A percentile compares a stretch with the other conserved stretches of the same genome.
Conservation (phyloP, 2,888 invertebrate species). For the Gasteruption jaculator region DNA sequence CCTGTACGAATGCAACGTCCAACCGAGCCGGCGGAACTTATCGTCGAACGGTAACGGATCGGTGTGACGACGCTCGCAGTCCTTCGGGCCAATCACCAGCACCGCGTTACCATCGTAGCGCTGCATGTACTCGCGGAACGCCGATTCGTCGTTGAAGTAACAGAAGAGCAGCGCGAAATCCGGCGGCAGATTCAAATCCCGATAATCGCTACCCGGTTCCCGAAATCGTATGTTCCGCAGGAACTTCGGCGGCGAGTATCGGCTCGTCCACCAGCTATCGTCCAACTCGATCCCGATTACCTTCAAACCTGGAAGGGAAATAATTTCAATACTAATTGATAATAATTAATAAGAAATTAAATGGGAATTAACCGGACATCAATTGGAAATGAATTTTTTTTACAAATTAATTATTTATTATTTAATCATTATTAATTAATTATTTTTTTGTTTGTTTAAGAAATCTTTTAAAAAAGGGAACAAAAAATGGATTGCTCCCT, state of each 20-base stretch:
- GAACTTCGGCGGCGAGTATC: slow-evolving; percentile 70
- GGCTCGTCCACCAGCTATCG: slow-evolving; percentile 74
- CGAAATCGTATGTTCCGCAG: slow-evolving; percentile 39
- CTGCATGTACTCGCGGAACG: slow-evolving; percentile 66
- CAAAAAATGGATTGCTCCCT: background rate
- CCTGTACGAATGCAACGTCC: too few relatives aligned
- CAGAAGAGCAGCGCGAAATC: slow-evolving; percentile 70
- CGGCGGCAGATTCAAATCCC: slow-evolving; percentile 44
- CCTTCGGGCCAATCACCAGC: slow-evolving; percentile 70
- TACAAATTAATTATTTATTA: slow-evolving; percentile 7
- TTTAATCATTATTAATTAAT: slow-evolving; percentile 7
- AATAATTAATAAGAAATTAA: too few relatives aligned
- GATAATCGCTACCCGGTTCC: slow-evolving; percentile 41
- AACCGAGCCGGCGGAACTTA: slow-evolving; percentile 53
- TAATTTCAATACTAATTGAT: slow-evolving; percentile 7
- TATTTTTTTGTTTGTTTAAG: slow-evolving; percentile 2
- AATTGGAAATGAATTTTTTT: too few relatives aligned
- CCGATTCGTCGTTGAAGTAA: slow-evolving; percentile 71
- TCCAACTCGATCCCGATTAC: slow-evolving; percentile 75
- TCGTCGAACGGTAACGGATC: slow-evolving; percentile 67
- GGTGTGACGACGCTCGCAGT: slow-evolving; percentile 62
- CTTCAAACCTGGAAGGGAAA: slow-evolving; percentile 54
- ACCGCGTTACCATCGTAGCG: slow-evolving; percentile 63
- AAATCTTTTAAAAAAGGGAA: slow-evolving; percentile 2
- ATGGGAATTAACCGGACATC: slow-evolving; percentile 7